These are phyloP conservation scores for Paedocypris micromegethes DNA, from an alignment of 2,797 vertebrate species.

Conservation along the genomic window DNA sequence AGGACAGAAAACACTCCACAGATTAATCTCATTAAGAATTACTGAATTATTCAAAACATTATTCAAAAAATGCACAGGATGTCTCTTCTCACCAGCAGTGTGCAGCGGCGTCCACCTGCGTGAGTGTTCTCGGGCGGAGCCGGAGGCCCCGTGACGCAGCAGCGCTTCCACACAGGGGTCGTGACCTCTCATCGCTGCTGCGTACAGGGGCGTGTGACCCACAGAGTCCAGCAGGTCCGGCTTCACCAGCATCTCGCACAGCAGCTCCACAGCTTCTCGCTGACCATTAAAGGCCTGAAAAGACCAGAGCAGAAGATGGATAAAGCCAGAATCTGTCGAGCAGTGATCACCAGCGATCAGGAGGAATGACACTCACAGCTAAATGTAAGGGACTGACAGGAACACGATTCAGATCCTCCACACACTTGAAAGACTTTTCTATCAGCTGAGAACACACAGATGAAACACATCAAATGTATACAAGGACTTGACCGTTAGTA, in stretches of 20 bases:
- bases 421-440: conserved; percentile 97
- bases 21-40: too few species aligned
- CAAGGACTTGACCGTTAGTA: not conserved
- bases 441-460: conserved; percentile 71
- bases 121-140: conserved; percentile 83
- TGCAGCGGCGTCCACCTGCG: conserved; percentile 92
- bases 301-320: not conserved
- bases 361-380: conserved; percentile 77
- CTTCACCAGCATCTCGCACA: conserved; percentile 89
- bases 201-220: conserved; percentile 89
- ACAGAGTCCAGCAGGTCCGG: conserved; percentile 87
- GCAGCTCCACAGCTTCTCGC: conserved; percentile 90
- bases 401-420: conserved; percentile 92
- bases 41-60: not conserved
- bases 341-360: not conserved
- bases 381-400: conserved; percentile 97
- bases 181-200: conserved; percentile 86
- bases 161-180: conserved; percentile 89
- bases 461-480: not conserved
- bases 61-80: not conserved
- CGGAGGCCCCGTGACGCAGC: conserved; percentile 85
- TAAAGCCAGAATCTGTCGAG: not conserved
- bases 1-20: conserved; percentile 7
- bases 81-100: conserved; percentile 75
- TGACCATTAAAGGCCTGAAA: conserved; percentile 90